phyloP scores from a whole-genome alignment of 2,113 vertebrate species.

The Monarcha castaneiventris region DNA sequence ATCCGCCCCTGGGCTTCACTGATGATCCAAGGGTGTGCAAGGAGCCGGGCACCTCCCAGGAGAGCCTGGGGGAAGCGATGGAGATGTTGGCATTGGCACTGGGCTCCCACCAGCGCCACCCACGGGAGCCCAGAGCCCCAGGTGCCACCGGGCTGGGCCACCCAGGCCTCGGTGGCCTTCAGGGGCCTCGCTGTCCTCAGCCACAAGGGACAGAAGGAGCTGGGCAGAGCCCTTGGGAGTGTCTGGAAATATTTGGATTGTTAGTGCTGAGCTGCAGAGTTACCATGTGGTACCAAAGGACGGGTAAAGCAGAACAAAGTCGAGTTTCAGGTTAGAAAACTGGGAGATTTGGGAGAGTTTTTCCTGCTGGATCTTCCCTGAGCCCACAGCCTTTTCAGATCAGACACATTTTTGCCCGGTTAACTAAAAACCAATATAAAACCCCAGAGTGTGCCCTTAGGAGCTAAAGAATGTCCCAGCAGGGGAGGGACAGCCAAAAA shows the following conservation, averaged over 20 bases:
- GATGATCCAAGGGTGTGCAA: neutral
- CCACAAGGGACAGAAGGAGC: neutral
- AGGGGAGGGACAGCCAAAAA: neutral
- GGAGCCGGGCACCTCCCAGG: accelerated
- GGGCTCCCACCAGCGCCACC: neutral
- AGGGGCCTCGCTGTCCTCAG: neutral
- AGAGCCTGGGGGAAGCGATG: too few relatives aligned
- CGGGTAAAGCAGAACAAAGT: neutral
- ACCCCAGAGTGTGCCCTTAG: neutral
- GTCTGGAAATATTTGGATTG: neutral
- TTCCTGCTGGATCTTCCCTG: neutral
- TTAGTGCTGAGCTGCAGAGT: neutral
- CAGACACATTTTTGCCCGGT: neutral
- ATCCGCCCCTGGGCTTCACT: accelerated
- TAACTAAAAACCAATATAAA: neutral
- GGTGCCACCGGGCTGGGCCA: neutral
- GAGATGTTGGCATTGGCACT: accelerated
- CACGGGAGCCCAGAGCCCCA: accelerated
- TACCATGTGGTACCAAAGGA: neutral
- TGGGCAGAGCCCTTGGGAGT: neutral
- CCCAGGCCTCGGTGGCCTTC: neutral
- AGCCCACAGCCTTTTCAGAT: neutral
- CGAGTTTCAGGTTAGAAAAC: neutral
- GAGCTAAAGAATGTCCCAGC: neutral
- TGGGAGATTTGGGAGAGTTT: neutral